Evolutionary conservation across 2,113 vertebrate genomes (phyloP), one percentile per base, ranked within the genome.

Genomic region (Microtus pennsylvanicus): DNA sequence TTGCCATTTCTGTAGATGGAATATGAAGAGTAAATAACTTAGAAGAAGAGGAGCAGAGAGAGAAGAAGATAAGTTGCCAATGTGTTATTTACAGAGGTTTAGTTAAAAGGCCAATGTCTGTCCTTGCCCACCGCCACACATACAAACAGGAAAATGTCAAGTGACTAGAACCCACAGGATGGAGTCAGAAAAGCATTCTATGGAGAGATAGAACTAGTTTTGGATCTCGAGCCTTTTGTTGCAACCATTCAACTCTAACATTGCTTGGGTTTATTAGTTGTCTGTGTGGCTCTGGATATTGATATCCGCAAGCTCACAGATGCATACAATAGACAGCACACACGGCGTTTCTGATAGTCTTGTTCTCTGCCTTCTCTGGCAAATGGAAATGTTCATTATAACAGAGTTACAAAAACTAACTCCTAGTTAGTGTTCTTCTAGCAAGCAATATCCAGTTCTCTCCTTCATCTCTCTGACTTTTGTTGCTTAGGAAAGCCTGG

Each of bases 221-320:
- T 89, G 50, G 58, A 14, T 69, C 88, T 83, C 70, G 16, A 63
- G 47, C 33, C 69, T 45, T 95, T 70, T 65, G 21, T 65, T 42
- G 22, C 14, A 63, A 45, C 22, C 3, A 63, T 63, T 83, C 12
- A 89, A 26, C 14, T 83, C 38, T 63, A 3, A 21, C 45, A 33
- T 8, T n/a, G 1, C 21, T 89, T 67, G 33, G n/a, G 9, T 93
- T 92, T 94, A 89, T 38, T 76, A 90, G 92, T 78, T 83, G 35
- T 69, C 26, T 86, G 11, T 63, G 45, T 33, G 69, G 2, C 33
- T 94, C 88, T 69, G 67, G 10, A 63, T 7, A 77, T 33, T 0
- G 6, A 24, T 24, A n/a, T 22, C 47, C 74, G 47, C 77, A 94
- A 42, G 67, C 50, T 86, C 65, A 61, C 2, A 58, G 52, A 13